Evolutionary conservation across 2,797 vertebrate genomes (phyloP), one percentile per base, ranked within the genome.

Genomic region (Phoebastria nigripes): DNA sequence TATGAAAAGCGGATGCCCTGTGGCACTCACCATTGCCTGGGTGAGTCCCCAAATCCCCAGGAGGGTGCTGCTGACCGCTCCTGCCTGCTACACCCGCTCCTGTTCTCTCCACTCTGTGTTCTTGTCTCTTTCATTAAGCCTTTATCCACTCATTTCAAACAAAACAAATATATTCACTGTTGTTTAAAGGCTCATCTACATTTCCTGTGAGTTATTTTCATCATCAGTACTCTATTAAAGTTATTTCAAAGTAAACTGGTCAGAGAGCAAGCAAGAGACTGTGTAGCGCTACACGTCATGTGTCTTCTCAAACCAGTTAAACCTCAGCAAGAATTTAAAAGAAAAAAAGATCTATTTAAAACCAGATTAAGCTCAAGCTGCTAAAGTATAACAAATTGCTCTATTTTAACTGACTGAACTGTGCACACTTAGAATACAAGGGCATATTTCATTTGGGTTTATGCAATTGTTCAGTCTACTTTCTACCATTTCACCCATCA

Each of bases 331-430:
- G 91, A 96, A 97, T 87, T 77, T 92, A 71, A 91, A 96, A 96
- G 82, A 97, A 95, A 94, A 94, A 77, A 37, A 96, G 42, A 92
- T 95, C 87, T 96, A 97, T 95, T 97, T 96, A 97, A 98, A 97
- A 95, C 55, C 89, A 94, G 95, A 97, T 98, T 97, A 96, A 97
- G 89, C 89, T 89, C 90, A 94, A 89, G 80, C 94, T 95, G 89
- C 94, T 97, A 96, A 94, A 90, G 90, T 78, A 90, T 96, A 97
- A 96, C 94, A 98, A 97, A 97, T 95, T 94, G 94, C 87, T 97
- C 91, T 94, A 91, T 97, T 98, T 97, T 97, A 97, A 97, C 96
- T 89, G 92, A 95, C 95, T 97, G 93, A 97, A 97, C 96, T 89
- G 94, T 92, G 93, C 87, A 95, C 72, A 94, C 80, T 97, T 96